Conservation (phyloP, 37 sponge, comb jelly and placozoan species). For the Dysidea cf. avara region DNA sequence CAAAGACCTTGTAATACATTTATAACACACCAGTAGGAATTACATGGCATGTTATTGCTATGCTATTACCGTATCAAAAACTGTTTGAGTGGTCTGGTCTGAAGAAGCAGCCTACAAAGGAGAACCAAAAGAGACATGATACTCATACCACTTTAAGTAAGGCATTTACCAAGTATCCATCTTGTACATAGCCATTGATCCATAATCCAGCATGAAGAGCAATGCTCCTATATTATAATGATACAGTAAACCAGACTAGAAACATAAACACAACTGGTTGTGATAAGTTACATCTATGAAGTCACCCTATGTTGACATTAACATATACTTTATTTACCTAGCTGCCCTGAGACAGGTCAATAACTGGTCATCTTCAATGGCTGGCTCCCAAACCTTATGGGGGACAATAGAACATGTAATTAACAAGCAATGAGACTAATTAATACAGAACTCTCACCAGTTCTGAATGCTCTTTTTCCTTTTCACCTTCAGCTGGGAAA, state of each 20-base stretch:
- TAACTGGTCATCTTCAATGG: conserved; percentile 44
- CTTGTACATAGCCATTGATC: conserved; percentile 51
- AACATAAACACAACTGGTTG: no score
- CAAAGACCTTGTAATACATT: background rate
- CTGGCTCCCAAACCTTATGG: conserved; percentile 58
- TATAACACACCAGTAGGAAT: background rate
- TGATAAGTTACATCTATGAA: background rate
- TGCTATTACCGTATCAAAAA: conserved; percentile 65
- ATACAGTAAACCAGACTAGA: no score
- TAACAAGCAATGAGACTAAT: background rate
- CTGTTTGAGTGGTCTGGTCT: conserved; percentile 80
- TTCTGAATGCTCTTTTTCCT: background rate
- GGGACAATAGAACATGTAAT: background rate
- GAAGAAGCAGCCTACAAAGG: conserved; percentile 62
- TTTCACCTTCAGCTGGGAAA: no score
- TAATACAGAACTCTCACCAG: background rate
- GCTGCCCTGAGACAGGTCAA: conserved; percentile 69
- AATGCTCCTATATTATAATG: conserved; percentile 48
- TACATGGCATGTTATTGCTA: background rate
- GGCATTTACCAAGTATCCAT: conserved; percentile 62
- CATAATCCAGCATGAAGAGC: conserved; percentile 79
- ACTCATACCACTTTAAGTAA: background rate
- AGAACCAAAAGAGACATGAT: background rate
- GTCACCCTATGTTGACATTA: background rate
- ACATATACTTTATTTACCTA: conserved; percentile 19